Evolutionary conservation across 2,113 vertebrate species (phyloP), one percentile per base, ranked within the genome.

Genomic region (Eudyptes chrysolophus): DNA sequence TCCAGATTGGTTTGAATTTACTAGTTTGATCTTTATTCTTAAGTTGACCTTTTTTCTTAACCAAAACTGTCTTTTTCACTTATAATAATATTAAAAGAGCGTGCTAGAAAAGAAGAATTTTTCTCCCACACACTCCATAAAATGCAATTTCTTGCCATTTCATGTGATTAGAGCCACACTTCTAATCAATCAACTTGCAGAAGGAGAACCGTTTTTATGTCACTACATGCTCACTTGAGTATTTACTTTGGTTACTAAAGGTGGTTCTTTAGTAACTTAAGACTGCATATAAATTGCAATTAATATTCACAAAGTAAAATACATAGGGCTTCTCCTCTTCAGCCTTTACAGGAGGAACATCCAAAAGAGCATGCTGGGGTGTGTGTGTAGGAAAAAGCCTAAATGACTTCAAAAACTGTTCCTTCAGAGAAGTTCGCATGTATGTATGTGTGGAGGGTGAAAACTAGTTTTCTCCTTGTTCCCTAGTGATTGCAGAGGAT

Each of bases 71-170:
- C 16, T 69, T 84, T 75, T 64, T 72, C 6, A 49, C 21, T 80
- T 55, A 27, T 36, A 46, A 40, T 16, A 65, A 54, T 14, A 30
- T 40, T 64, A 72, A 58, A 76, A 89, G 38, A 46, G 6, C 40
- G 2, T 62, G 21, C 3, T 58, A 44, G 40, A 22, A 22, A 87
- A 88, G 11, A 36, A 10, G 9, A 60, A 21, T 29, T 49, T 48
- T 30, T 7, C 42, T 6, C 22, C 18, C 26, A 3, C 13, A 4
- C 1, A 2, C 22, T 38, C 29, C 6, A 8, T 42, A 55, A 71
- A 70, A 55, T 40, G 32, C 6, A 46, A 51, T 40, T 94, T 88
- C 62, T 87, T 38, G 8, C 8, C 25, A 20, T 93, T 94, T 76
- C 8, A 36, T 62, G 54, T 34, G 79, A 44, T 42, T 79, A 65